Evolutionary conservation across 2,888 invertebrate genomes (phyloP).

Genomic region (Lepidochitona cinerea): DNA sequence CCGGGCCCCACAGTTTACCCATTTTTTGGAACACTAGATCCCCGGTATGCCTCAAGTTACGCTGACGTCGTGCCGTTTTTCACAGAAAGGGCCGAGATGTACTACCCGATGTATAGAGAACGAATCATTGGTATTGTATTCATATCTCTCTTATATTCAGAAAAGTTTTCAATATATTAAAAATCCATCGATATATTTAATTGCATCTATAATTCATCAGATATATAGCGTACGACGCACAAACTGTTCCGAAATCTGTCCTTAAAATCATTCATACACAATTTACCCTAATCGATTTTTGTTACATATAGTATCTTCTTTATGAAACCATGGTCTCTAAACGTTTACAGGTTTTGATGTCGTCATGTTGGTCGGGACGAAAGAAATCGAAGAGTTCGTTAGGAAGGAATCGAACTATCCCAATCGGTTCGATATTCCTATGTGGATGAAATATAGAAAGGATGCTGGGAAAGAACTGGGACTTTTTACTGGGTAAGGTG

Average conservation of each 20-base stretch:
- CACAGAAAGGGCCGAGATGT: background rate
- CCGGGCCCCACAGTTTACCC: background rate
- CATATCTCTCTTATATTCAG: too few relatives aligned
- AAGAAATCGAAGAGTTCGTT: conserved; percentile 12
- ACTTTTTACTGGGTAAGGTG: conserved; percentile 17
- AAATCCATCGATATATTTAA: too few relatives aligned
- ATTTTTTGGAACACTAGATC: background rate
- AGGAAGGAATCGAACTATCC: conserved; percentile 19
- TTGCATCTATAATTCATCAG: too few relatives aligned
- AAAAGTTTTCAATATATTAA: too few relatives aligned
- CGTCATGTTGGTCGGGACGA: background rate
- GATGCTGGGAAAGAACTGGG: background rate
- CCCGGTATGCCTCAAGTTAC: background rate
- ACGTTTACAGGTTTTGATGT: too few relatives aligned
- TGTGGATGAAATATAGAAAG: conserved; percentile 15
- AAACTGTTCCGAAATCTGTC: too few relatives aligned
- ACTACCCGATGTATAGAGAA: conserved; percentile 11
- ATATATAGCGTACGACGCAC: too few relatives aligned
- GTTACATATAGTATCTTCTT: too few relatives aligned
- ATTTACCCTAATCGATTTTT: too few relatives aligned
- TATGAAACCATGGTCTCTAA: too few relatives aligned
- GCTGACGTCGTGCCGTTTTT: background rate
- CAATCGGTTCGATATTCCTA: conserved; percentile 6
- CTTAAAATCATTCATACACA: too few relatives aligned
- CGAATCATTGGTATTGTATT: background rate